Evolutionary conservation across 2,888 invertebrate species (phyloP).

Genomic region (Scrobipalpa atriplicella): DNA sequence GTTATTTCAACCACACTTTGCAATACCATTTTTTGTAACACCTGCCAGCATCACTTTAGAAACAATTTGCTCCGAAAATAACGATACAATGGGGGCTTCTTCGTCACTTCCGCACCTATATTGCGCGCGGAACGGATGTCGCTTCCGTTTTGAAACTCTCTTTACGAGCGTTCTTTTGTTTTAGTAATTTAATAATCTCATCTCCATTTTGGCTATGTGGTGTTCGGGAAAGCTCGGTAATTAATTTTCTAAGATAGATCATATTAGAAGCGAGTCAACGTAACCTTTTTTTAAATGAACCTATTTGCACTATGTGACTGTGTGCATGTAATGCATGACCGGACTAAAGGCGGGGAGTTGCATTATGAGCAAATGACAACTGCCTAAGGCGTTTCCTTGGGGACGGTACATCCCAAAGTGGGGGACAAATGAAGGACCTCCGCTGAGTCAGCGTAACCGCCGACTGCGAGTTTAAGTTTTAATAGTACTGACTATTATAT

Average conservation of each 20-base stretch:
- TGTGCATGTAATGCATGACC: no score
- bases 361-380: no score
- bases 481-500: no score
- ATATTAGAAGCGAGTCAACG: conserved; percentile 40
- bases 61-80: conserved; percentile 10
- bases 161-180: conserved; percentile 27
- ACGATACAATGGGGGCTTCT: conserved; percentile 10
- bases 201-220: conserved; percentile 11
- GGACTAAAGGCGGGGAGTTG: no score
- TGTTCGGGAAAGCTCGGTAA: conserved; percentile 26
- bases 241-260: conserved; percentile 38
- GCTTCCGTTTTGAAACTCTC: conserved; percentile 24
- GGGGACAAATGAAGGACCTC: no score
- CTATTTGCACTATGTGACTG: no score
- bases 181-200: conserved; percentile 25
- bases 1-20: conserved; percentile 15
- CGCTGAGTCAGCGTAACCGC: conserved; percentile 38
- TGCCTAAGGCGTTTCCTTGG: no score
- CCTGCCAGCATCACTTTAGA: not conserved
- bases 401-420: no score
- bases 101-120: conserved; percentile 20
- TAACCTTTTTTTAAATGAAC: no score
- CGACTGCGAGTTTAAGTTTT: conserved; percentile 39
- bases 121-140: conserved; percentile 5
- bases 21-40: conserved; percentile 10